A percentile compares a stretch with the other conserved stretches of the same genome.
Evolutionary conservation across 2,888 invertebrate genomes (phyloP).

Genomic region (Rhagium mordax): DNA sequence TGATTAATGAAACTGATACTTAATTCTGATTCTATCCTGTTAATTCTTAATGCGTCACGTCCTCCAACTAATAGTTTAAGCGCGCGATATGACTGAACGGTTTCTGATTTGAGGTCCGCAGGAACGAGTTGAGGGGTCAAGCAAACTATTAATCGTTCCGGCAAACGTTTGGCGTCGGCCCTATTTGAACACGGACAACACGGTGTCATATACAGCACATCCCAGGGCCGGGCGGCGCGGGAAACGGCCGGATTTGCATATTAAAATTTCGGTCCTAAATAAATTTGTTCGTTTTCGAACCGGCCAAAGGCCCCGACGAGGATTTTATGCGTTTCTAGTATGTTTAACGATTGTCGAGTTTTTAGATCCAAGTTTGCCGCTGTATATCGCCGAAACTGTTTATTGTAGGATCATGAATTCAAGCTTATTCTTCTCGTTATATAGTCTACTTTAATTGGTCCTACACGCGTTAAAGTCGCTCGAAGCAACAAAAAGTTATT

Average conservation of each 20-base stretch:
- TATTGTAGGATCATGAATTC: no score
- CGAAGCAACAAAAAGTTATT: no score
- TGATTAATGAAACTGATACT: slow-evolving; percentile 68
- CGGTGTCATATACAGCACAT: slow-evolving; percentile 14
- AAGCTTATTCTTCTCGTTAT: no score
- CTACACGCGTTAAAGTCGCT: no score
- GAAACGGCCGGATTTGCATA: not conserved
- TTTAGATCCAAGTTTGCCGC: no score
- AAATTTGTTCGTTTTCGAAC: not conserved
- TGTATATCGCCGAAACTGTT: no score
- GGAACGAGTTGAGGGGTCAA: slow-evolving; percentile 24
- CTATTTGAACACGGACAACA: slow-evolving; percentile 1
- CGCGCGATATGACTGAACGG: slow-evolving; percentile 29
- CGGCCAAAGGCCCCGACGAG: no score
- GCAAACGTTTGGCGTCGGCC: not conserved
- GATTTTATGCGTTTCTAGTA: no score
- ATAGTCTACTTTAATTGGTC: no score
- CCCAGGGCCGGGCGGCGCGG: not conserved
- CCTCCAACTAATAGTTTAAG: slow-evolving; percentile 59
- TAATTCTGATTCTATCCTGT: slow-evolving; percentile 65
- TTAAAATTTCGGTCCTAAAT: not conserved
- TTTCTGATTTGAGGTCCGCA: slow-evolving; percentile 31
- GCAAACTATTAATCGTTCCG: slow-evolving; percentile 34
- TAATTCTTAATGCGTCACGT: slow-evolving; percentile 68
- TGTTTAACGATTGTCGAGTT: no score